These are phyloP conservation scores for Habroteleia sp. DNA, from an alignment of 2,888 invertebrate genomes.

Conservation along the genomic window DNA sequence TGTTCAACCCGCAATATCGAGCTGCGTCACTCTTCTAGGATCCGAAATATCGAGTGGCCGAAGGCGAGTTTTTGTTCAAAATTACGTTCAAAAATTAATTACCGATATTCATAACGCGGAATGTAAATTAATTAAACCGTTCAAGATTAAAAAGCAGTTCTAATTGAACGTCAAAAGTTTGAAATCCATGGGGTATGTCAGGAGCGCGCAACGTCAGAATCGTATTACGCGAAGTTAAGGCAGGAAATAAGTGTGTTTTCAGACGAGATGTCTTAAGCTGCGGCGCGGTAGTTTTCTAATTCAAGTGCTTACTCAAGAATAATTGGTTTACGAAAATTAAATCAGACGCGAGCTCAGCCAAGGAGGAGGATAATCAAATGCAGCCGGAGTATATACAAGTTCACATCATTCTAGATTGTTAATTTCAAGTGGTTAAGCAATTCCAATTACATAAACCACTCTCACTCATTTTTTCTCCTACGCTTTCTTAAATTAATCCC, in stretches of 20 bases:
- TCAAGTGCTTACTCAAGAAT: constrained; percentile 69
- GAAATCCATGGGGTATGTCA: constrained; percentile 48
- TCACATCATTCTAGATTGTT: constrained; percentile 70
- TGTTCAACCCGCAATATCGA: constrained; percentile 54
- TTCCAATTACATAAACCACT: constrained; percentile 65
- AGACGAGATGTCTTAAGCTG: constrained; percentile 58
- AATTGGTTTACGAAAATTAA: constrained; percentile 78
- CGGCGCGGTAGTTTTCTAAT: constrained; percentile 65
- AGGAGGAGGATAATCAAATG: constrained; percentile 20
- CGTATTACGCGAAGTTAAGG: constrained; percentile 46
- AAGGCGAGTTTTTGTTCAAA: too few species aligned
- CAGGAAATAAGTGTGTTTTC: constrained; percentile 47
- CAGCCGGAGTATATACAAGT: constrained; percentile 48
- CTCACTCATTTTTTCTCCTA: constrained; percentile 13
- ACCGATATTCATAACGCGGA: neutral
- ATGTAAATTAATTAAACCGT: constrained; percentile 28
- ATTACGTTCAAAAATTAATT: neutral
- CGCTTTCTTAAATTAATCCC: too few species aligned
- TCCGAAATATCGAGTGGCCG: too few species aligned
- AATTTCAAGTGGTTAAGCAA: constrained; percentile 71
- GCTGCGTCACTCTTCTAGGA: too few species aligned
- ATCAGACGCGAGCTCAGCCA: constrained; percentile 68
- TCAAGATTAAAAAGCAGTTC: constrained; percentile 19
- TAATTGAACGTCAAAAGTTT: constrained; percentile 53
- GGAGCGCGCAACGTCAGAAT: constrained; percentile 19